Evolutionary conservation across 2,113 vertebrate species (phyloP).

Genomic region (Epinephelus moara): DNA sequence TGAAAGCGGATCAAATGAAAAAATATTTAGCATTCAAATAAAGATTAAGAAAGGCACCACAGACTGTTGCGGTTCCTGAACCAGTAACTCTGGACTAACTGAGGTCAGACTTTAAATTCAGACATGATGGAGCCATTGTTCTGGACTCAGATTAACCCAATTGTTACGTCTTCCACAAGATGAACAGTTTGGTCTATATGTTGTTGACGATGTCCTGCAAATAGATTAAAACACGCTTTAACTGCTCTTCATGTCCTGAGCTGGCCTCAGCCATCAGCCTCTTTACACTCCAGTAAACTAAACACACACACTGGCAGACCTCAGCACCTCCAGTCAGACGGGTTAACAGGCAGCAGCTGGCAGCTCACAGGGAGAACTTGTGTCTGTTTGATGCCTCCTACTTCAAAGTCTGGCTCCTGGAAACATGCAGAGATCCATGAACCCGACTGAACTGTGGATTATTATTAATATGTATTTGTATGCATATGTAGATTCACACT

Average conservation of each 20-base stretch:
- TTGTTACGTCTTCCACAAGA: neutral
- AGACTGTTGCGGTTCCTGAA: too few relatives aligned
- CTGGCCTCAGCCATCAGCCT: neutral
- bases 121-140: neutral
- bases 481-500: neutral
- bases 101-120: too few relatives aligned
- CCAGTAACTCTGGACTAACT: too few relatives aligned
- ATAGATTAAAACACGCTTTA: too few relatives aligned
- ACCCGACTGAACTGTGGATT: conserved; percentile 15
- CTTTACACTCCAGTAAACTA: neutral
- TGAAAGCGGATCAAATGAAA: too few relatives aligned
- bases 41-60: too few relatives aligned
- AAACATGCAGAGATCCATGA: neutral
- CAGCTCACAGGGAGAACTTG: neutral
- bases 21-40: too few relatives aligned
- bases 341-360: conserved; percentile 11
- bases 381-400: conserved; percentile 35
- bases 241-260: too few relatives aligned
- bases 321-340: conserved; percentile 8
- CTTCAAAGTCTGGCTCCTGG: conserved; percentile 35
- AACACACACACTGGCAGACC: neutral
- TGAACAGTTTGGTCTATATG: neutral
- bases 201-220: too few relatives aligned
- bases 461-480: neutral
- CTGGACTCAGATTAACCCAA: neutral